phyloP scores from a whole-genome alignment of 2,113 vertebrate genomes.

The human (Homo sapiens) region GRCh38 chr12:76178501-76179000 shows the following conservation, averaged over 20 bases:
- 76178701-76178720: not conserved
- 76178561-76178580: not conserved
- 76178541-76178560: not conserved
- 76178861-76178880: too few relatives aligned
- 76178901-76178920: too few relatives aligned
- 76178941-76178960: too few relatives aligned
- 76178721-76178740: not conserved
- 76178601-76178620: not conserved
- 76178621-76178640: not conserved
- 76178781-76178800: not conserved
- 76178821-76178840: not conserved
- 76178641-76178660: not conserved
- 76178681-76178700: not conserved
- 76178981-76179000: too few relatives aligned
- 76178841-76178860: not conserved
- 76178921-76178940: too few relatives aligned
- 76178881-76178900: too few relatives aligned
- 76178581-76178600: not conserved
- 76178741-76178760: not conserved
- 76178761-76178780: not conserved
- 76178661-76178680: not conserved
- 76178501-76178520: not conserved
- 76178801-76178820: not conserved
- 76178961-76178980: too few relatives aligned
- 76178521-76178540: not conserved